Conservation (phyloP, 64 coral and sea anemone genomes). For the Montipora foliosa region DNA sequence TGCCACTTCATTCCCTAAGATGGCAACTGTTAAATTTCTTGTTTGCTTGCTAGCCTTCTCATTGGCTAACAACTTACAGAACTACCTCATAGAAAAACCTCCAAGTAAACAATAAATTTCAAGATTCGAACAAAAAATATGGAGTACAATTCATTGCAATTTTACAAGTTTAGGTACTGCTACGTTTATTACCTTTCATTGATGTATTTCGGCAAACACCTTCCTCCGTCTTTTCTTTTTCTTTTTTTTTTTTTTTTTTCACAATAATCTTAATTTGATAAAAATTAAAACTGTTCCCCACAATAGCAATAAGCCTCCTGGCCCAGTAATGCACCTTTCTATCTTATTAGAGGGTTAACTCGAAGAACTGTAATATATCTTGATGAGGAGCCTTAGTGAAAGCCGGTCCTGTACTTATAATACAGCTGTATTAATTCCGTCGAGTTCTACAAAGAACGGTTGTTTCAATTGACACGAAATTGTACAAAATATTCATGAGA, state of each 20-base stretch:
- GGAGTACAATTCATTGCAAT: no score
- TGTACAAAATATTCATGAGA: not conserved
- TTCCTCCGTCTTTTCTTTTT: not conserved
- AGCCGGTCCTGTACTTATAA: not conserved
- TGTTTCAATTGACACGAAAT: not conserved
- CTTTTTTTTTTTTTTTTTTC: not conserved
- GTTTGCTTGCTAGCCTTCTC: no score
- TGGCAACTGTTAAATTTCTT: no score
- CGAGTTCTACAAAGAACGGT: not conserved
- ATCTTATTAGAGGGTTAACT: not conserved
- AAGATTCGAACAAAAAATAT: no score
- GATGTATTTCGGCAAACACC: not conserved
- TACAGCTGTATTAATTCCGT: not conserved
- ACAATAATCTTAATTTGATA: not conserved
- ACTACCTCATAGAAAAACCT: no score
- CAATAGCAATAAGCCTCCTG: not conserved
- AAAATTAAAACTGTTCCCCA: not conserved
- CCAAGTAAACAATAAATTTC: no score
- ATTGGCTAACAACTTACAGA: no score
- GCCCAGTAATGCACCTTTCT: not conserved
- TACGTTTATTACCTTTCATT: not conserved
- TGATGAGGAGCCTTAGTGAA: not conserved
- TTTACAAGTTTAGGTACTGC: no score
- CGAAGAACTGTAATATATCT: not conserved
- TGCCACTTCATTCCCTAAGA: not conserved